Conservation (phyloP, 2,888 invertebrate genomes). For the Coronaproctus castanopsis region DNA sequence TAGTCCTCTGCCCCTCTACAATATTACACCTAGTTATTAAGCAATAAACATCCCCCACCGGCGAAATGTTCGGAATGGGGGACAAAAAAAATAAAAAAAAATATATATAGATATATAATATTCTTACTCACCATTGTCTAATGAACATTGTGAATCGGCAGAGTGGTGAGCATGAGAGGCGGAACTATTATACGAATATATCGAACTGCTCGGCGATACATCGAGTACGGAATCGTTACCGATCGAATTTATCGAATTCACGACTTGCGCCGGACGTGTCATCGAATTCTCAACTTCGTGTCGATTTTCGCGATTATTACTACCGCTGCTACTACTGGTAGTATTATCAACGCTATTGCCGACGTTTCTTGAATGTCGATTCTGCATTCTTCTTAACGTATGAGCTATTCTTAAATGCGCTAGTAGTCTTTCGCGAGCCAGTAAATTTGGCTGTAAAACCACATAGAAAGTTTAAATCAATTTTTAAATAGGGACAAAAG, state of each 20-base stretch:
- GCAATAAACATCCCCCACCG: too few species aligned
- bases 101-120: background rate
- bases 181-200: background rate
- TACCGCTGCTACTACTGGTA: background rate
- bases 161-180: background rate
- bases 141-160: background rate
- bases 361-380: too few species aligned
- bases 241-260: conserved; percentile 8
- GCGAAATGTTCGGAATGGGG: too few species aligned
- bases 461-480: too few species aligned
- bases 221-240: conserved; percentile 5
- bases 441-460: background rate
- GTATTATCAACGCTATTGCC: background rate
- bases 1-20: too few species aligned
- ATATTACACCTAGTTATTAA: too few species aligned
- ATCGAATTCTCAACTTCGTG: background rate
- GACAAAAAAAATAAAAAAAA: too few species aligned
- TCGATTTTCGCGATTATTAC: background rate
- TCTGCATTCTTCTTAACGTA: background rate
- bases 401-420: background rate
- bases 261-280: background rate
- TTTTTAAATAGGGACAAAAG: background rate
- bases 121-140: background rate
- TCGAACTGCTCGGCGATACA: conserved; percentile 1
- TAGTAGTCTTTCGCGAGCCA: background rate